Evolutionary conservation across 2,113 vertebrate genomes (phyloP).

Genomic region (Atrichornis clamosus): DNA sequence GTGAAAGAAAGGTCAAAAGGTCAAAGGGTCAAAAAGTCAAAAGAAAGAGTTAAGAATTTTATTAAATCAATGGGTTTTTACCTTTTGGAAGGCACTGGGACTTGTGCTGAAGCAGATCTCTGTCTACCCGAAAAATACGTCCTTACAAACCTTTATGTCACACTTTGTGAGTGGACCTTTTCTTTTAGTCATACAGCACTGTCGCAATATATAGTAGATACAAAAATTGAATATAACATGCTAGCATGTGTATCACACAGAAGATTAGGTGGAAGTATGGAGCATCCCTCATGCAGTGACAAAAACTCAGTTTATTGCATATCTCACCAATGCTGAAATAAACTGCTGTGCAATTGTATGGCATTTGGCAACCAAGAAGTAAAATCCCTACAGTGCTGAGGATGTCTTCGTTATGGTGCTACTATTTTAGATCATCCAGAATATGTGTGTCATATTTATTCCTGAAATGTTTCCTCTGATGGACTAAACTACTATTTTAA

Average conservation of each 20-base stretch:
- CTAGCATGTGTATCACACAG: neutral
- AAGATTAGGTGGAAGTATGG: neutral
- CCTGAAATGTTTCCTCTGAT: neutral
- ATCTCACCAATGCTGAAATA: neutral
- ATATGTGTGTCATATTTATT: neutral
- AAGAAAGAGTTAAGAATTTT: neutral
- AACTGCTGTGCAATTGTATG: neutral
- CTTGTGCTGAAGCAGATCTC: neutral
- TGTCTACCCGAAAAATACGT: neutral
- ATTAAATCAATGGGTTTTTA: neutral
- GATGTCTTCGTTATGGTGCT: neutral
- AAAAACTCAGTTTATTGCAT: neutral
- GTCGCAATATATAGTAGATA: neutral
- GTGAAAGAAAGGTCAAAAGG: neutral
- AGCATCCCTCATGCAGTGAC: neutral
- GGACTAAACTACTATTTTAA: neutral
- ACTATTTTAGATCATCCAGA: neutral
- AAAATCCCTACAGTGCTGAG: neutral
- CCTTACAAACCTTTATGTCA: neutral
- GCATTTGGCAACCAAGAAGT: neutral
- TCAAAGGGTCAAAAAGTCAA: no score
- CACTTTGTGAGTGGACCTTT: neutral
- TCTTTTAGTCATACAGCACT: neutral
- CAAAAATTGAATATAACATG: neutral
- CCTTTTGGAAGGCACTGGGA: neutral